Evolutionary conservation across 2,113 vertebrate species (phyloP).

Genomic region (Meles meles): DNA sequence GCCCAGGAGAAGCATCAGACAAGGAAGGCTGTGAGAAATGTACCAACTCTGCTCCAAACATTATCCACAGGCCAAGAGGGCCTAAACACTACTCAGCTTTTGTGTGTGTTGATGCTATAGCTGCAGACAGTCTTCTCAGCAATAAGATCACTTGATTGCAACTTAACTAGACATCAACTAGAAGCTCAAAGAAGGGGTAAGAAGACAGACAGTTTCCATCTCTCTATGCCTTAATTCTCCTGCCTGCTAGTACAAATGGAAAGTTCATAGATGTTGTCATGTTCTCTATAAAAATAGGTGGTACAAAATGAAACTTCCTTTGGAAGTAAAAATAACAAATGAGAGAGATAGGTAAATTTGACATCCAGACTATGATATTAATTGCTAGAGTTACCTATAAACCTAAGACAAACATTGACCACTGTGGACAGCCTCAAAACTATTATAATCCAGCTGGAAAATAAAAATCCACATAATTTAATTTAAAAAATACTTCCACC

Average conservation of each 20-base stretch:
- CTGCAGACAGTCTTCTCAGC: not conserved
- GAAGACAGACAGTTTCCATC: not conserved
- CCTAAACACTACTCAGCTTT: not conserved
- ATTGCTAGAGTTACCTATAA: not conserved
- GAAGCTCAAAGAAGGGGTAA: not conserved
- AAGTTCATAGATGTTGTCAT: not conserved
- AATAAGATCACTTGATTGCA: not conserved
- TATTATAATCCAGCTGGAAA: not conserved
- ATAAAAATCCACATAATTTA: not conserved
- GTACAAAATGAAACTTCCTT: not conserved
- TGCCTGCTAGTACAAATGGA: not conserved
- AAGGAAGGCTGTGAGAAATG: rapidly evolving
- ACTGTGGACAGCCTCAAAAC: not conserved
- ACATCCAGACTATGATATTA: not conserved
- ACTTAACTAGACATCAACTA: not conserved
- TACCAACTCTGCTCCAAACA: not conserved
- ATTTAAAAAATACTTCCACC: not conserved
- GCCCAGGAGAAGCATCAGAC: not conserved
- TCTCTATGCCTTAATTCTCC: not conserved
- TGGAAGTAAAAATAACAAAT: not conserved
- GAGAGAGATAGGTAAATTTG: not conserved
- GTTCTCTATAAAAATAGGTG: not conserved
- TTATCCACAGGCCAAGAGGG: not conserved
- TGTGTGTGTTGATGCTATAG: not conserved
- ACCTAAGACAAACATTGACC: not conserved